Percentiles rank a stretch among this genome's conserved stretches.
Conservation (phyloP, 2,113 vertebrate genomes). For the Spizaetus ornatus region DNA sequence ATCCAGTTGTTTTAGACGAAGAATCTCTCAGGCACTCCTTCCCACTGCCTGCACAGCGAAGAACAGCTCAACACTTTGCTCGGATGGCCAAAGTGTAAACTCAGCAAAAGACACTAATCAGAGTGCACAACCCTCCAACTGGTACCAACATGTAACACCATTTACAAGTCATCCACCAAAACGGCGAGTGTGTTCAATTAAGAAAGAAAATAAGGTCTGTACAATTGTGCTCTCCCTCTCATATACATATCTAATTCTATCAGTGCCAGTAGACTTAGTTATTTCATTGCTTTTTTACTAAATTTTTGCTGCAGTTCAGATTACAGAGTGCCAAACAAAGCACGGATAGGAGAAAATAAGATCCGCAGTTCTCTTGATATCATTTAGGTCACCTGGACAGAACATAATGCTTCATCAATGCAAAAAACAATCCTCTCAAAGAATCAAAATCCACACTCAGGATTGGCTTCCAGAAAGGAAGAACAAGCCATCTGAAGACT, state of each 20-base stretch:
- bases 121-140: not conserved
- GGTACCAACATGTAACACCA: not conserved
- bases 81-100: not conserved
- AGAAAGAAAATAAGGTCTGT: not conserved
- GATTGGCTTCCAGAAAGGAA: not conserved
- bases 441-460: not conserved
- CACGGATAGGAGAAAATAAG: not conserved
- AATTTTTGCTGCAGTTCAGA: not conserved
- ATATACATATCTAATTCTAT: not conserved
- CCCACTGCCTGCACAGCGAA: not conserved
- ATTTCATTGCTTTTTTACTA: not conserved
- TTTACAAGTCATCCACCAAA: not conserved
- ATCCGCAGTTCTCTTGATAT: not conserved
- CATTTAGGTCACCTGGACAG: not conserved
- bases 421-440: not conserved
- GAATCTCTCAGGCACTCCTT: not conserved
- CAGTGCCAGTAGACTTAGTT: not conserved
- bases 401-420: not conserved
- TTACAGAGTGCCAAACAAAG: not conserved
- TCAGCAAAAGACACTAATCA: not conserved
- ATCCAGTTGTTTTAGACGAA: not conserved
- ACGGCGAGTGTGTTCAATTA: not conserved
- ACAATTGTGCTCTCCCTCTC: not conserved
- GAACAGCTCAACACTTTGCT: not conserved
- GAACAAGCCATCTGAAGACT: not conserved